Conservation (phyloP, 2,888 invertebrate species). For the Hemaris fuciformis region DNA sequence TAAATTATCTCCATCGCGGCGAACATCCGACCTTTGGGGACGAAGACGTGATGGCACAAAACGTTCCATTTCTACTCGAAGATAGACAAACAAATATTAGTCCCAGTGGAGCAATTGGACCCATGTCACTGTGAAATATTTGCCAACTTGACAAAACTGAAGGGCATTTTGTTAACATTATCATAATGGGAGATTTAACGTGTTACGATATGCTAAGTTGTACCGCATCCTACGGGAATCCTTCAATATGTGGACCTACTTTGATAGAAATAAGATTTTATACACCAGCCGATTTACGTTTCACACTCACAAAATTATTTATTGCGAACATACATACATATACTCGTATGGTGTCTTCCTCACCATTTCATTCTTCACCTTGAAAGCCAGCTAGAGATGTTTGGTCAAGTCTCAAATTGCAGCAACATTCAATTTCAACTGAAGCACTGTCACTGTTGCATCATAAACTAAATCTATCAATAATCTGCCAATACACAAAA, state of each 20-base stretch:
- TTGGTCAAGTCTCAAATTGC: too few relatives aligned
- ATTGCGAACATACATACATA: too few relatives aligned
- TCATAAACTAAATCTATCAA: too few relatives aligned
- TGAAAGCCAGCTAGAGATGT: too few relatives aligned
- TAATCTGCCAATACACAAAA: too few relatives aligned
- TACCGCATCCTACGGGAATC: neutral
- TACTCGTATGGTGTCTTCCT: too few relatives aligned
- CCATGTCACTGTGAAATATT: constrained; percentile 1
- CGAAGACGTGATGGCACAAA: constrained; percentile 2
- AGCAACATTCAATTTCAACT: too few relatives aligned
- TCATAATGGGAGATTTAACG: neutral
- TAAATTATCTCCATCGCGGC: neutral
- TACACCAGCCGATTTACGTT: neutral
- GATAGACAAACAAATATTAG: constrained; percentile 7
- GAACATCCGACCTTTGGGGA: neutral
- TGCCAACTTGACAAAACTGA: constrained; percentile 7
- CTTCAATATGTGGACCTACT: too few relatives aligned
- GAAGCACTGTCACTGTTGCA: too few relatives aligned
- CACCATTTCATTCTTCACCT: too few relatives aligned
- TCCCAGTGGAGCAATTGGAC: neutral
- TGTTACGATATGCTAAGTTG: neutral
- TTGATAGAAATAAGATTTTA: too few relatives aligned
- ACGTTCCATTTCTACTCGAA: neutral
- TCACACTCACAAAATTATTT: too few relatives aligned
- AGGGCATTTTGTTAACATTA: neutral